Evolutionary conservation across 2,113 vertebrate genomes (phyloP).

Genomic region (Chaetura pelagica): DNA sequence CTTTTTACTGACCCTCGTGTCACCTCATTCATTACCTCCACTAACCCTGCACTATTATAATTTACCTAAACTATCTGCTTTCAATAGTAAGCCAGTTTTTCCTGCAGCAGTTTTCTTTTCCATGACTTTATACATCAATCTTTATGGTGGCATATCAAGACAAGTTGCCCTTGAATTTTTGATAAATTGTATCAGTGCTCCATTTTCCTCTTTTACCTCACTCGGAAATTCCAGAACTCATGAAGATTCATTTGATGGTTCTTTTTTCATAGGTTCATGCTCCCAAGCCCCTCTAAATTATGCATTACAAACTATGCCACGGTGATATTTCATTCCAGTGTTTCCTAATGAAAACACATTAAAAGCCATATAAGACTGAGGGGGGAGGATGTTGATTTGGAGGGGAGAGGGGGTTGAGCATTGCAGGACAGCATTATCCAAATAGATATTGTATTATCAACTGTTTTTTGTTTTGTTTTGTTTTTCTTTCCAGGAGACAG

Average conservation of each 20-base stretch:
- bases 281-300: not conserved
- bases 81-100: not conserved
- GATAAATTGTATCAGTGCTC: not conserved
- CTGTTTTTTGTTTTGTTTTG: too few species aligned
- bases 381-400: not conserved
- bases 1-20: not conserved
- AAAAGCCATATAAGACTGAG: not conserved
- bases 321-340: not conserved
- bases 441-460: not conserved
- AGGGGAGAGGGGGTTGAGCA: not conserved
- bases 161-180: slow-evolving; percentile 16
- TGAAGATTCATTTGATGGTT: not conserved
- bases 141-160: not conserved
- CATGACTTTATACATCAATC: not conserved
- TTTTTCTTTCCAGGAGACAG: not conserved
- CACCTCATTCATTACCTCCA: not conserved
- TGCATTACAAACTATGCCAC: not conserved
- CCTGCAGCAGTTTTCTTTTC: slow-evolving; percentile 29
- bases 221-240: slow-evolving; percentile 16
- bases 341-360: not conserved
- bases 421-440: not conserved
- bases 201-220: not conserved
- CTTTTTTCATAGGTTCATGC: not conserved
- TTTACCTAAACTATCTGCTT: slow-evolving; percentile 43
- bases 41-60: not conserved